A percentile compares a stretch with the other conserved stretches of the same genome.
Evolutionary conservation across 2,888 invertebrate genomes (phyloP).

Genomic region (Sarcophaga rosellei): DNA sequence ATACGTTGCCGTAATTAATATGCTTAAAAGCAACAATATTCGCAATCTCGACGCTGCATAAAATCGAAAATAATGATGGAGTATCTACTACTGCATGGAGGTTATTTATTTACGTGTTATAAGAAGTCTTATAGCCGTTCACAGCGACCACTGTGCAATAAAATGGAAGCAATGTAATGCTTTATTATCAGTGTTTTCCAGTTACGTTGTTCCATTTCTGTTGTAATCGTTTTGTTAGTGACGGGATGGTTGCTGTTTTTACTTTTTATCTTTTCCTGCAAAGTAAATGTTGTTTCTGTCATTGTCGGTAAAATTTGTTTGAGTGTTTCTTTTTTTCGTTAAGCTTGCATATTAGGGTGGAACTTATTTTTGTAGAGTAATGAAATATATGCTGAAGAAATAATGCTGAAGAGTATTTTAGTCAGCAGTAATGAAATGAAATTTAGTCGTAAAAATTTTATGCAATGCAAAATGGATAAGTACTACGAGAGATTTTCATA

Average conservation of each 20-base stretch:
- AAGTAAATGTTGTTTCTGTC: conserved; percentile 51
- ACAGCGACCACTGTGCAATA: neutral
- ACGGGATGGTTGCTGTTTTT: conserved; percentile 38
- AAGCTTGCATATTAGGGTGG: conserved; percentile 3
- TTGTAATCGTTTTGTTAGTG: conserved; percentile 23
- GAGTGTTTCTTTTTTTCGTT: neutral
- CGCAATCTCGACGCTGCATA: too few relatives aligned
- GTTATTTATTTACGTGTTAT: too few relatives aligned
- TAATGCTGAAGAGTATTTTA: too few relatives aligned
- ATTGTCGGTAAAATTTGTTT: conserved; percentile 47
- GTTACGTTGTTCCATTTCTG: conserved; percentile 45
- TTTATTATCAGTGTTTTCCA: conserved; percentile 10
- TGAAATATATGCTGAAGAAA: too few relatives aligned
- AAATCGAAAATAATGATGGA: too few relatives aligned
- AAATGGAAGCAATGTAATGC: neutral
- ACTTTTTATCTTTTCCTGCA: conserved; percentile 19
- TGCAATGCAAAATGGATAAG: too few relatives aligned
- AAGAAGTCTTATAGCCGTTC: neutral
- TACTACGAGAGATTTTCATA: too few relatives aligned
- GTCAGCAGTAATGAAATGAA: too few relatives aligned
- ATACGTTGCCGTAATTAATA: too few relatives aligned
- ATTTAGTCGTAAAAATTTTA: too few relatives aligned
- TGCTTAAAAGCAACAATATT: too few relatives aligned
- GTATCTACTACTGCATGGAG: too few relatives aligned
- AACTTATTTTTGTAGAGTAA: neutral